These are phyloP conservation scores for Limnephilus marmoratus DNA, from an alignment of 2,888 invertebrate genomes.

Conservation along the genomic window DNA sequence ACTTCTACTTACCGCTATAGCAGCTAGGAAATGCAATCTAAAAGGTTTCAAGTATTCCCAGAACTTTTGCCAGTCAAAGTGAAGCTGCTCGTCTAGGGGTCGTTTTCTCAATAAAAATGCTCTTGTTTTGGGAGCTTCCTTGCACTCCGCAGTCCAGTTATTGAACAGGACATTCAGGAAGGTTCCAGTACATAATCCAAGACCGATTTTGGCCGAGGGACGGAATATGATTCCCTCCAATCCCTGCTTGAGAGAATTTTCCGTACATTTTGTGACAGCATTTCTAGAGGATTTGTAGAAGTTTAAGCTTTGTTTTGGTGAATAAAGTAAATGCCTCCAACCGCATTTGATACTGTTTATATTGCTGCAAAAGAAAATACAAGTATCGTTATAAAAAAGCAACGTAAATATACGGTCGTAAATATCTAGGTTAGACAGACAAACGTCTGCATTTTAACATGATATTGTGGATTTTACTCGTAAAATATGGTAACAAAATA, in stretches of 20 bases:
- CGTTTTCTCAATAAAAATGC: slow-evolving; percentile 78
- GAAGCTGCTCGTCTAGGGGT: slow-evolving; percentile 75
- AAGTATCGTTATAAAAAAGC: background rate
- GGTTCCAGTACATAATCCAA: slow-evolving; percentile 74
- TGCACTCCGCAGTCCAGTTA: slow-evolving; percentile 82
- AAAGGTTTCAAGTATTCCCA: slow-evolving; percentile 86
- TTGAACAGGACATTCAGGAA: slow-evolving; percentile 70
- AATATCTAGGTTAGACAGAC: background rate
- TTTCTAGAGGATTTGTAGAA: slow-evolving; percentile 39
- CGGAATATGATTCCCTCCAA: slow-evolving; percentile 67
- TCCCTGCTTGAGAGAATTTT: slow-evolving; percentile 27
- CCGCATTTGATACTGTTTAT: background rate
- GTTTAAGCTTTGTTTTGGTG: slow-evolving; percentile 35
- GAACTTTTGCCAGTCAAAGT: slow-evolving; percentile 89
- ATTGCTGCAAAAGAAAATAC: slow-evolving; percentile 38
- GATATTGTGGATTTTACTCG: background rate
- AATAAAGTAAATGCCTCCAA: background rate
- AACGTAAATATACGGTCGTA: background rate
- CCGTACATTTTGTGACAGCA: slow-evolving; percentile 42
- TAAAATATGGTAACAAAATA: background rate
- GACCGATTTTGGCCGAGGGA: slow-evolving; percentile 75
- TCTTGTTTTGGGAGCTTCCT: slow-evolving; percentile 76
- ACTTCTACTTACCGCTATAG: slow-evolving; percentile 81
- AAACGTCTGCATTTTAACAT: background rate
- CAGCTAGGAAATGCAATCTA: slow-evolving; percentile 85